Percentiles rank a stretch among this genome's conserved stretches.
phyloP scores from a whole-genome alignment of 1,140 invertebrate species.

The Episyrphus balteatus region DNA sequence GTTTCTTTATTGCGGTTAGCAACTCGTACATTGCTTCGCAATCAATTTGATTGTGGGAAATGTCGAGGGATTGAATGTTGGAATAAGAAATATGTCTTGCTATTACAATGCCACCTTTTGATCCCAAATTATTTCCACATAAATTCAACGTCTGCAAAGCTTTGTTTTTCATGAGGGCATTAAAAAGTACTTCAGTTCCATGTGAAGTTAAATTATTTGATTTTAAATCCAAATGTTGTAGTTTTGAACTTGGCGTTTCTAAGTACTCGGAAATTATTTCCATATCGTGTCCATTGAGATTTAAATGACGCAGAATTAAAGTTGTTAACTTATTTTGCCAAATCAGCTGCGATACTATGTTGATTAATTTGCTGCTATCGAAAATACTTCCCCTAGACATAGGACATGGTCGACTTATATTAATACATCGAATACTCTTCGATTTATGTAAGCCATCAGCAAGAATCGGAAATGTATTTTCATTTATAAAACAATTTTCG shows the following conservation, averaged over 20 bases:
- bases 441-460: conserved; percentile 28
- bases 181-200: conserved; percentile 17
- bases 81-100: conserved; percentile 15
- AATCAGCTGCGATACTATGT: conserved; percentile 14
- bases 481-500: conserved; percentile 15
- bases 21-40: conserved; percentile 12
- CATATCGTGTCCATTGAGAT: conserved; percentile 23
- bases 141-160: conserved; percentile 17
- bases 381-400: no score
- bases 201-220: conserved; percentile 19
- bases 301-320: conserved; percentile 18
- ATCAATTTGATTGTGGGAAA: conserved; percentile 18
- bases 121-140: conserved; percentile 18
- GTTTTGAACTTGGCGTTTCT: not conserved
- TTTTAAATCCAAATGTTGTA: conserved; percentile 14
- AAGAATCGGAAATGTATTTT: conserved; percentile 22
- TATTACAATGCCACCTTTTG: conserved; percentile 22
- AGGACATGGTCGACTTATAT: conserved; percentile 9
- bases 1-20: conserved; percentile 19
- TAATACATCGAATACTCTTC: conserved; percentile 6
- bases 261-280: conserved; percentile 20
- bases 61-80: conserved; percentile 12
- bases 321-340: conserved; percentile 20
- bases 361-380: conserved; percentile 5
- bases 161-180: conserved; percentile 7